Evolutionary conservation across 2,797 vertebrate genomes (phyloP).

Genomic region (Varecia variegata): DNA sequence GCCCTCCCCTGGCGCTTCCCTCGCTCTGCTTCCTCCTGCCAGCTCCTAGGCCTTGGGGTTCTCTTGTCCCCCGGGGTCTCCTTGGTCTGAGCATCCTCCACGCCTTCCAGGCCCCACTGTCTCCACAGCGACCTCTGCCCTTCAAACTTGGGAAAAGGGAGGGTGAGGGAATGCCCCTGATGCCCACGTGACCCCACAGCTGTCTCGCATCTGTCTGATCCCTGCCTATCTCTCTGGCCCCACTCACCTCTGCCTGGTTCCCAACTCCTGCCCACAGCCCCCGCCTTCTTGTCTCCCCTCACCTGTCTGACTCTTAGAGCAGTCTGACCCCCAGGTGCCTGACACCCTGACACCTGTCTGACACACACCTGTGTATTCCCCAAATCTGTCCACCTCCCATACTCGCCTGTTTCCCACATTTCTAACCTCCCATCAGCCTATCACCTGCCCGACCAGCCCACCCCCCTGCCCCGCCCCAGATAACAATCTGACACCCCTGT

Average conservation of each 20-base stretch:
- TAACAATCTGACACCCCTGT: not conserved
- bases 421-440: not conserved
- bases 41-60: not conserved
- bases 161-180: not conserved
- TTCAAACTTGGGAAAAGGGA: not conserved
- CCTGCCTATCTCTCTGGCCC: not conserved
- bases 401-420: not conserved
- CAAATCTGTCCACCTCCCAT: not conserved
- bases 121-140: not conserved
- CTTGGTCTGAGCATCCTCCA: not conserved
- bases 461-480: not conserved
- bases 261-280: not conserved
- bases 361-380: not conserved
- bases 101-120: not conserved
- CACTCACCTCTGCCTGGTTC: not conserved
- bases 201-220: not conserved
- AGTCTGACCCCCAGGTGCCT: not conserved
- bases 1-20: slow-evolving; percentile 27
- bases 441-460: not conserved
- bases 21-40: not conserved
- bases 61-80: not conserved
- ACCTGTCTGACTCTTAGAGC: not conserved
- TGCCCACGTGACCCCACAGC: not conserved
- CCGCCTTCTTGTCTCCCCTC: not conserved
- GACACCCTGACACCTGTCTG: not conserved